Conservation (phyloP, 2,888 invertebrate species). For the Cylindroiulus punctatus region DNA sequence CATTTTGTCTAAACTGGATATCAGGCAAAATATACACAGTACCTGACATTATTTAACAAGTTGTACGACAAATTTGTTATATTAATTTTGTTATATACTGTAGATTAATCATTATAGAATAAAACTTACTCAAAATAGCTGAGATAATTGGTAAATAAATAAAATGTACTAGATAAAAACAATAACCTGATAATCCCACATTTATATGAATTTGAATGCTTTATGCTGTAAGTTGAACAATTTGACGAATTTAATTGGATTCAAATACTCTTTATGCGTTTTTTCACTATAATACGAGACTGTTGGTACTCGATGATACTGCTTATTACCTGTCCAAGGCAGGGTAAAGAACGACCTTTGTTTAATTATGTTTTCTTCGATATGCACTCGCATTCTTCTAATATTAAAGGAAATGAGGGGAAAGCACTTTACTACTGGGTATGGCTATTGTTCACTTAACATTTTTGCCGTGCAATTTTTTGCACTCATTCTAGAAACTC, state of each 20-base stretch:
- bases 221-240: neutral
- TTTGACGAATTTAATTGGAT: neutral
- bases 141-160: slow-evolving; percentile 12
- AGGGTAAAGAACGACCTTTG: slow-evolving; percentile 47
- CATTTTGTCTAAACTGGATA: too few species aligned
- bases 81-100: too few species aligned
- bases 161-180: too few species aligned
- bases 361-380: neutral
- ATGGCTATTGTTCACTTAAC: slow-evolving; percentile 35
- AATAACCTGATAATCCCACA: neutral
- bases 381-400: slow-evolving; percentile 17
- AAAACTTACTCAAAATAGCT: neutral
- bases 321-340: slow-evolving; percentile 41
- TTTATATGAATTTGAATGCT: neutral
- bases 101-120: neutral
- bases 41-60: too few species aligned
- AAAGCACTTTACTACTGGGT: slow-evolving; percentile 44
- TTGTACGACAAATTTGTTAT: too few species aligned
- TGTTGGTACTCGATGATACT: slow-evolving; percentile 39
- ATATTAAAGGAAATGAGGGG: slow-evolving; percentile 43
- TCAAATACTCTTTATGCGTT: neutral
- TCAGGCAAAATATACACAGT: too few species aligned
- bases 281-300: neutral
- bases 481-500: slow-evolving; percentile 2
- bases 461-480: slow-evolving; percentile 29